Conservation (phyloP, 2,888 invertebrate species). For the Pristionchus exspectatus region DNA sequence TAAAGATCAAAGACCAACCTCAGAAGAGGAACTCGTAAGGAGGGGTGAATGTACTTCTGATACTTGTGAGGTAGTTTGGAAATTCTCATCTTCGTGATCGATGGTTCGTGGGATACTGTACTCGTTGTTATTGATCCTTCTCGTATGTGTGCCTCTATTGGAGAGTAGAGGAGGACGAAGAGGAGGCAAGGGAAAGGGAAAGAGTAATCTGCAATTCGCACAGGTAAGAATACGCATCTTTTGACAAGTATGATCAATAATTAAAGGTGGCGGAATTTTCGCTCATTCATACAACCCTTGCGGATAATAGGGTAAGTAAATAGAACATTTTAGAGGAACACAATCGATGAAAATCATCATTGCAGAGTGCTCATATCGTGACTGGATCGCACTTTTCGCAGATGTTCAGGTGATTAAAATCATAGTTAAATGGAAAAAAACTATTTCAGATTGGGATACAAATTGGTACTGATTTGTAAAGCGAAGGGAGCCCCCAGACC, state of each 20-base stretch:
- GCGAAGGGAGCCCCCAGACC: constrained; percentile 92
- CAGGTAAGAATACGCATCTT: constrained; percentile 58
- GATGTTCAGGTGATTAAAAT: constrained; percentile 58
- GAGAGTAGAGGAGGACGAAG: constrained; percentile 73
- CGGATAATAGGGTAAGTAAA: constrained; percentile 75
- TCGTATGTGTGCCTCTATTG: constrained; percentile 35
- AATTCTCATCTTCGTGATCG: constrained; percentile 54
- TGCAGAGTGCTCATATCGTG: constrained; percentile 77
- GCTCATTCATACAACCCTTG: constrained; percentile 71
- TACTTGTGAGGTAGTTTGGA: constrained; percentile 59
- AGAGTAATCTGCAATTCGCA: constrained; percentile 78
- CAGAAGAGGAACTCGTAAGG: constrained; percentile 56
- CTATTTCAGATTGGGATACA: constrained; percentile 86
- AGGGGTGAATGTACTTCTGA: constrained; percentile 61
- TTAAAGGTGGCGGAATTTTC: constrained; percentile 76
- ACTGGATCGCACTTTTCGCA: constrained; percentile 78
- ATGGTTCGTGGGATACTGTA: constrained; percentile 4
- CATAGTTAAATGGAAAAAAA: not conserved
- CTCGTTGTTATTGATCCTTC: not conserved
- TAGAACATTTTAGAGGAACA: not conserved
- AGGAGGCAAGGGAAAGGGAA: constrained; percentile 74
- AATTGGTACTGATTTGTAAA: constrained; percentile 93
- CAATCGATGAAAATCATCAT: constrained; percentile 27
- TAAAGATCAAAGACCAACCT: constrained; percentile 55
- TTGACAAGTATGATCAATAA: not conserved